Conservation (phyloP, 1,140 invertebrate species). For the Drosophila pseudoobscura region DNA sequence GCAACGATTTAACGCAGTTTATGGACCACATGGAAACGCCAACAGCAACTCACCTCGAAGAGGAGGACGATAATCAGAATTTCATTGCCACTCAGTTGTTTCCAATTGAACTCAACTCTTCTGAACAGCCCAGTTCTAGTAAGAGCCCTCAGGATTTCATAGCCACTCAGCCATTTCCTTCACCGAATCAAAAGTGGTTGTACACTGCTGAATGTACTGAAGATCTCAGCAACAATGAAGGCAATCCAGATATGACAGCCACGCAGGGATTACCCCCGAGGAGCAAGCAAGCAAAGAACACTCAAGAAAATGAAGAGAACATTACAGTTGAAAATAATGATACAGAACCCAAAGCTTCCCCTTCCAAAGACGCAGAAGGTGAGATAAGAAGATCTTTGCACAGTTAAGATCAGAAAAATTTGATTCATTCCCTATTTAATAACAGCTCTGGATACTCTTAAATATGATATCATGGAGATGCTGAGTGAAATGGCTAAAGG, state of each 20-base stretch:
- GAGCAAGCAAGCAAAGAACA: not conserved
- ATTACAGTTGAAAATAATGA: not conserved
- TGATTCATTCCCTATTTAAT: no score
- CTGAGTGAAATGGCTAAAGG: constrained; percentile 42
- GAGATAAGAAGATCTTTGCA: no score
- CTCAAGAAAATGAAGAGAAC: constrained; percentile 18
- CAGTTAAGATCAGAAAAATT: no score
- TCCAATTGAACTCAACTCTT: not conserved
- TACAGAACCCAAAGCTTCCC: not conserved
- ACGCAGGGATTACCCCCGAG: not conserved
- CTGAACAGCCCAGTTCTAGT: no score
- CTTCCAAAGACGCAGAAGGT: not conserved
- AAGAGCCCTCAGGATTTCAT: constrained; percentile 21
- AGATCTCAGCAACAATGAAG: not conserved
- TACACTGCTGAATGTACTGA: not conserved
- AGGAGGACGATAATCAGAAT: constrained; percentile 11
- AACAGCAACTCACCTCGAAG: constrained; percentile 19
- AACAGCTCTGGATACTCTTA: not conserved
- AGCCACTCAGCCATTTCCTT: constrained; percentile 14
- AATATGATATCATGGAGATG: constrained; percentile 31
- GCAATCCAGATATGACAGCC: not conserved
- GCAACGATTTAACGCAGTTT: constrained; percentile 32
- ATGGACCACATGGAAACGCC: constrained; percentile 43
- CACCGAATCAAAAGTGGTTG: not conserved
- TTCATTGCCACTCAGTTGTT: constrained; percentile 29